Evolutionary conservation across 2,888 invertebrate genomes (phyloP), one percentile per base, ranked within the genome.

Genomic region (Automeris io): DNA sequence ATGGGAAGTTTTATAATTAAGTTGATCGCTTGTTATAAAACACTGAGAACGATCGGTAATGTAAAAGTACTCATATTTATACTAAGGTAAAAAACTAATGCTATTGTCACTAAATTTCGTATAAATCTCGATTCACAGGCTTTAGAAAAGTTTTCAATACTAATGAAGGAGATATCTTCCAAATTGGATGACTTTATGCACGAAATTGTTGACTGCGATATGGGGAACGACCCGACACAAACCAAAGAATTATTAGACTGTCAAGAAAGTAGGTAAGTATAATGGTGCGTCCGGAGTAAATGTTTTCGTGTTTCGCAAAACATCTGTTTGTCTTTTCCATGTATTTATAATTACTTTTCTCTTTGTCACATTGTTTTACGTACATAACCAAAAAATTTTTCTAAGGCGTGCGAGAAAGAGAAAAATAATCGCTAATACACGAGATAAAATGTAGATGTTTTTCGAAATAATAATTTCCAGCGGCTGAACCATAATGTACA

Each of bases 141-240:
- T 36, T 90, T 98, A 65, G 98, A 98, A 79, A 95, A 96, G 71
- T 98, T 98, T 87, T 97, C 97, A 29, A 91, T 92, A 34, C 90
- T 96, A 69, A 97, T 97, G 51, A 94, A 95, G 67, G 93, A 95
- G 66, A 95, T 98, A 40, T 96, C 97, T 12, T 89, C 91, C 47
- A 92, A 94, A 53, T 83, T 98, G 61, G 95, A 95, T 65, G 91
- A 92, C 47, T 96, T 97, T 68, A 97, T 96, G 58, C 92, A 93
- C 66, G 91, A 92, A 54, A 92, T 98, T 55, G 93, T 95, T 52
- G 97, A 97, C 82, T 93, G 92, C 54, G 97, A 97, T 81, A 93
- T 98, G 85, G 98, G 98, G 9, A 97, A 97, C 76, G 96, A 97
- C 69, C 96, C 96, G 19, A 91, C 93, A 63, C 93, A 95, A 54